These are phyloP conservation scores for Campaea margaritaria DNA, from an alignment of 2,888 invertebrate species.

Conservation along the genomic window DNA sequence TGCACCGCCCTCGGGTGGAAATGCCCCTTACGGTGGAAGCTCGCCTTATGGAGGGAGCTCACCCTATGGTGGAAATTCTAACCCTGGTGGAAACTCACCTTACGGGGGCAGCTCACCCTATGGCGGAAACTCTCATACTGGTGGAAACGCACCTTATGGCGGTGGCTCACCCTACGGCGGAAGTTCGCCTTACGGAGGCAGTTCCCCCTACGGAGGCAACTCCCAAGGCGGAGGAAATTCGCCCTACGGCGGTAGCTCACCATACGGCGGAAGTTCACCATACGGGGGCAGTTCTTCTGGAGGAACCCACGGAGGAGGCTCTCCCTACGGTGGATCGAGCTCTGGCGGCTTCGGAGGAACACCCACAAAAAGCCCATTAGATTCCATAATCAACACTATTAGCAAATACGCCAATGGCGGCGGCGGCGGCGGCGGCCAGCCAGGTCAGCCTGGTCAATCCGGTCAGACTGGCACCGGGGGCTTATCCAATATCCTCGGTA, in stretches of 20 bases:
- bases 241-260: slow-evolving; percentile 47
- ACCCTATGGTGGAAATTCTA: slow-evolving; percentile 40
- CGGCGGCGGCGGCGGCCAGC: slow-evolving; percentile 48
- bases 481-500: slow-evolving; percentile 72
- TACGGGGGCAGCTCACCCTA: slow-evolving; percentile 43
- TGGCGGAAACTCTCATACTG: slow-evolving; percentile 41
- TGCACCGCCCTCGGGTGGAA: slow-evolving; percentile 63
- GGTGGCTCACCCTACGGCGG: slow-evolving; percentile 49
- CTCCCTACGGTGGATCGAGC: slow-evolving; percentile 45
- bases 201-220: slow-evolving; percentile 43
- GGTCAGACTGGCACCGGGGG: slow-evolving; percentile 51
- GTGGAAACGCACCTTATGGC: slow-evolving; percentile 48
- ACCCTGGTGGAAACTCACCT: slow-evolving; percentile 39
- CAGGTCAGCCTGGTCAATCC: slow-evolving; percentile 40
- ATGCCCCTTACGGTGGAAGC: slow-evolving; percentile 37
- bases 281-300: slow-evolving; percentile 43
- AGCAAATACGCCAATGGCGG: slow-evolving; percentile 62
- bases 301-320: slow-evolving; percentile 13
- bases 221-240: slow-evolving; percentile 41
- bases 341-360: slow-evolving; percentile 45
- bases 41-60: slow-evolving; percentile 41
- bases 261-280: slow-evolving; percentile 52
- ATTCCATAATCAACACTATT: slow-evolving; percentile 61
- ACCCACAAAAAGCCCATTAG: slow-evolving; percentile 57
- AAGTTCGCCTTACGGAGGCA: slow-evolving; percentile 49